These are phyloP conservation scores for Salvelinus sp. DNA, from an alignment of 2,113 vertebrate species.

Conservation along the genomic window DNA sequence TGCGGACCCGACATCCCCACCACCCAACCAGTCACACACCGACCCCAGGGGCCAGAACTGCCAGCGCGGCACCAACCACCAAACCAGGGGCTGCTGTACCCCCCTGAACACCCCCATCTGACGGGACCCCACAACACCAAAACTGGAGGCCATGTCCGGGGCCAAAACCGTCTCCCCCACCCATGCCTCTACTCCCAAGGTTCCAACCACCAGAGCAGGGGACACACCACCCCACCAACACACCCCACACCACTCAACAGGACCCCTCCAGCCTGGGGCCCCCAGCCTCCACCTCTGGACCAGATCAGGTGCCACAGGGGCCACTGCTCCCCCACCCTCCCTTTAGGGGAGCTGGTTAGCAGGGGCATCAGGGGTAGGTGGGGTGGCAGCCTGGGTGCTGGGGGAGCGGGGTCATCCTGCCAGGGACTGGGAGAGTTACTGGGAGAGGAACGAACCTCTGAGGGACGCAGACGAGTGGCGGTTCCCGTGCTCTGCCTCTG, in stretches of 20 bases:
- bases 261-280: background rate
- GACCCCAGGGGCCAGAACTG: too few relatives aligned
- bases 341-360: background rate
- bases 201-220: too few relatives aligned
- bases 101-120: too few relatives aligned
- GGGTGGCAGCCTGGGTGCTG: constrained; percentile 64
- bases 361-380: constrained; percentile 68
- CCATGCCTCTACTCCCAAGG: too few relatives aligned
- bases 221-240: too few relatives aligned
- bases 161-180: too few relatives aligned
- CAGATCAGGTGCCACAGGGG: constrained; percentile 1
- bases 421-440: constrained; percentile 76
- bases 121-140: too few relatives aligned
- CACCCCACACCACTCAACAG: background rate
- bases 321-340: background rate
- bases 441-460: constrained; percentile 81
- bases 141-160: too few relatives aligned
- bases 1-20: background rate
- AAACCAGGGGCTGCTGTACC: too few relatives aligned
- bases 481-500: constrained; percentile 79
- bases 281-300: background rate
- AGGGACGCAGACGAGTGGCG: constrained; percentile 81
- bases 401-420: constrained; percentile 17
- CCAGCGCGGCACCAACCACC: too few relatives aligned
- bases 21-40: background rate